phyloP scores from a whole-genome alignment of 2,888 invertebrate genomes.

The Ecdyonurus torrentis region DNA sequence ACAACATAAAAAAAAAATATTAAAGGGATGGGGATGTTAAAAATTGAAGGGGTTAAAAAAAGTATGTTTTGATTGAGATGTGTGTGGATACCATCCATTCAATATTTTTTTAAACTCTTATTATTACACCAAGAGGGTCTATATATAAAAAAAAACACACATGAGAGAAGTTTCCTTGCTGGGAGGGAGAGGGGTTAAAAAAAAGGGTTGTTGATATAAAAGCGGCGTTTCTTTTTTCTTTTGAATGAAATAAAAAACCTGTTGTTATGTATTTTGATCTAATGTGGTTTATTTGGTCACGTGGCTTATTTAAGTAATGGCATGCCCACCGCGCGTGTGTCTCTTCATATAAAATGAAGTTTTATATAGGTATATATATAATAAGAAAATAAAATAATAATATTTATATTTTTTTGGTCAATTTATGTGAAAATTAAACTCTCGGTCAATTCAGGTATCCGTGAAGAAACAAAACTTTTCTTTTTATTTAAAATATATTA shows the following conservation, averaged over 20 bases:
- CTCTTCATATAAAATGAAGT: not conserved
- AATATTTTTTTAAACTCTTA: not conserved
- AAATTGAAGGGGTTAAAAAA: not conserved
- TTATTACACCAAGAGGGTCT: not conserved
- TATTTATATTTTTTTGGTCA: no score
- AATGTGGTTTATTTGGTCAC: not conserved
- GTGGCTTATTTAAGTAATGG: not conserved
- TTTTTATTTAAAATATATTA: not conserved
- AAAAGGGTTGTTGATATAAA: no score
- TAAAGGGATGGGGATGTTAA: not conserved
- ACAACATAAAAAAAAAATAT: no score
- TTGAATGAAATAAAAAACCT: not conserved
- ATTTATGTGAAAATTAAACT: not conserved
- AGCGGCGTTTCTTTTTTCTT: not conserved
- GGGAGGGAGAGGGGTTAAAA: no score
- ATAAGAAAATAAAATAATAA: no score
- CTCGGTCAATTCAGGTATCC: not conserved
- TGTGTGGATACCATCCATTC: not conserved
- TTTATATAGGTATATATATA: not conserved
- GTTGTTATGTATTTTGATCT: no score
- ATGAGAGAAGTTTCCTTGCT: not conserved
- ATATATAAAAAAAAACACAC: not conserved
- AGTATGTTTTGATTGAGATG: not conserved
- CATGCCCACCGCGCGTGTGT: not conserved
- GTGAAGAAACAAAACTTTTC: no score